Percentiles rank a stretch among this genome's conserved stretches.
Conservation (phyloP, 1,140 invertebrate genomes). For the Drosophila guanche region DNA sequence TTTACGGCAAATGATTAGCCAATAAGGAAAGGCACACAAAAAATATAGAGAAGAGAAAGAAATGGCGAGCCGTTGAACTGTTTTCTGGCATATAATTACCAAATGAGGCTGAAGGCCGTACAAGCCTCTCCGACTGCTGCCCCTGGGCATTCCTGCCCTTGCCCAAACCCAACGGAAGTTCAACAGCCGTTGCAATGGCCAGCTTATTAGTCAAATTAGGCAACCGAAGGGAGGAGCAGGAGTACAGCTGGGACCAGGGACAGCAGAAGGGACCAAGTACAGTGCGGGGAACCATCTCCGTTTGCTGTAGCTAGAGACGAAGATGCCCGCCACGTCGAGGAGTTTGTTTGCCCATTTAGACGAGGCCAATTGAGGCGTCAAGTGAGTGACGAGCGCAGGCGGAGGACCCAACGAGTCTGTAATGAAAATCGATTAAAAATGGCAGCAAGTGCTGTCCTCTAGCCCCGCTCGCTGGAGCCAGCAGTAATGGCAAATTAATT, state of each 20-base stretch:
- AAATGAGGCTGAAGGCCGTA: slow-evolving; percentile 63
- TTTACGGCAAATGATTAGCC: slow-evolving; percentile 81
- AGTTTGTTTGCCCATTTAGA: slow-evolving; percentile 71
- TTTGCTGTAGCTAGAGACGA: slow-evolving; percentile 2
- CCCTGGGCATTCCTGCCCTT: too few relatives aligned
- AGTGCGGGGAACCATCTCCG: too few relatives aligned
- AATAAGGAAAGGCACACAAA: slow-evolving; percentile 59
- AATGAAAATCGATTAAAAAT: slow-evolving; percentile 81
- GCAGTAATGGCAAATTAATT: slow-evolving; percentile 77
- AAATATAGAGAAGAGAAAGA: slow-evolving; percentile 22
- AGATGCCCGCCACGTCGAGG: slow-evolving; percentile 41
- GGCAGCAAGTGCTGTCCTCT: slow-evolving; percentile 21
- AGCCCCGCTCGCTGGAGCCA: slow-evolving; percentile 10
- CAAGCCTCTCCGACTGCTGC: background rate
- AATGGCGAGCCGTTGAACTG: slow-evolving; percentile 49
- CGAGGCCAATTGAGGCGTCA: slow-evolving; percentile 76
- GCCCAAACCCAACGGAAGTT: slow-evolving; percentile 51
- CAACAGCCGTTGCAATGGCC: slow-evolving; percentile 79
- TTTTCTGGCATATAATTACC: slow-evolving; percentile 78
- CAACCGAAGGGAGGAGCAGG: too few relatives aligned
- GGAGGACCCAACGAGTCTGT: slow-evolving; percentile 45
- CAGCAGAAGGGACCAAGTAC: background rate
- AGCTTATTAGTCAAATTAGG: slow-evolving; percentile 80
- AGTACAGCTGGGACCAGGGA: slow-evolving; percentile 22
- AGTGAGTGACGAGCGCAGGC: slow-evolving; percentile 65